Evolutionary conservation across 1,140 invertebrate genomes (phyloP).

Genomic region (Carcinoscorpius rotundicauda): DNA sequence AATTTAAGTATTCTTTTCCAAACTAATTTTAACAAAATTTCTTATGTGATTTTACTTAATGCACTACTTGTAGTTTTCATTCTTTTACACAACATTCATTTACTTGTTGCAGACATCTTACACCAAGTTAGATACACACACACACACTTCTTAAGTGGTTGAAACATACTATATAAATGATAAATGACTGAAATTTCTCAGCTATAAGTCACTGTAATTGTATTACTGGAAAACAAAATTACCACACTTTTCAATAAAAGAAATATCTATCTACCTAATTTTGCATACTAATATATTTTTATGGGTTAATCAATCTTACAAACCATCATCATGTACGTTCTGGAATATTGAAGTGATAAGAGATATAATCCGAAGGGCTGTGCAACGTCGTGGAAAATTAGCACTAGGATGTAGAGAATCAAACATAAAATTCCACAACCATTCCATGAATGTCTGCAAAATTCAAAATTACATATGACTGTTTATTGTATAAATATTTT

Average conservation of each 20-base stretch:
- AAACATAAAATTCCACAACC: slow-evolving; percentile 41
- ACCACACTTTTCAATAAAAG: neutral
- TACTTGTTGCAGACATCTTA: too few species aligned
- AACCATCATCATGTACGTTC: neutral
- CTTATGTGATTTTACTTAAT: too few species aligned
- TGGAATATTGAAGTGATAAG: slow-evolving; percentile 14
- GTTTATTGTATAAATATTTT: too few species aligned
- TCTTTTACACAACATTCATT: too few species aligned
- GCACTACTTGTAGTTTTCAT: too few species aligned
- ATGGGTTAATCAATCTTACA: too few species aligned
- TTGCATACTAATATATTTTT: neutral
- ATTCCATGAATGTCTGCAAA: slow-evolving; percentile 37
- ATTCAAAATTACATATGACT: slow-evolving; percentile 3
- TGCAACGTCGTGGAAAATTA: slow-evolving; percentile 52
- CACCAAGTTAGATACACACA: too few species aligned
- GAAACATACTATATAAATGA: too few species aligned
- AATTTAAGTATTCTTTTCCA: too few species aligned
- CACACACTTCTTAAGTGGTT: too few species aligned
- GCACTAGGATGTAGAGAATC: slow-evolving; percentile 48
- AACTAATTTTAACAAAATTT: too few species aligned
- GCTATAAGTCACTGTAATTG: neutral
- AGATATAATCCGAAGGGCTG: slow-evolving; percentile 45
- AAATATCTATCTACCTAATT: neutral
- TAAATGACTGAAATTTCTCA: too few species aligned
- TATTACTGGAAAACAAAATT: neutral